Evolutionary conservation across 2,113 vertebrate species (phyloP), one percentile per base, ranked within the genome.

Genomic region (Greenwoodochromis staneri): DNA sequence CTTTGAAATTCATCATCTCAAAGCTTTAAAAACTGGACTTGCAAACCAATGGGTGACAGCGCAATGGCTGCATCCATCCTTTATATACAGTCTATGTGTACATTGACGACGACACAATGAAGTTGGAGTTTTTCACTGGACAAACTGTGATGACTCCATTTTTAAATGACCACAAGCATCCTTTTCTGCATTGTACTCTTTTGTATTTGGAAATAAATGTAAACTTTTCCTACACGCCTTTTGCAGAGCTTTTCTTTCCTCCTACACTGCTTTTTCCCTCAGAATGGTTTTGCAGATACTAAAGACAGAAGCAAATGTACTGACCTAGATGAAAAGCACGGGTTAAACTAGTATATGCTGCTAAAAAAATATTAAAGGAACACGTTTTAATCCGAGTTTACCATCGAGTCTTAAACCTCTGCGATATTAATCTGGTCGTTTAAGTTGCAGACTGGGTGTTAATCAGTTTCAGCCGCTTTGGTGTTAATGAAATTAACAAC

Each of bases 121-220:
- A 73, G 6, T 29, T 45, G 21, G 21, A 73, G 69, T 24, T 45
- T 73, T 45, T 17, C 13, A 0, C 21, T 29, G 13, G 21, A 45
- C 21, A 73, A 73, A 45, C 14, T 27, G 69, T 47, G 69, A 73
- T 73, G 69, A 73, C 40, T 1, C 69, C 69, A 73, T 73, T 45
- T 73, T 1, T 45, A 73, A 73, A 73, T 29, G 9, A 24, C 40
- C 69, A 45, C 40, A 21, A 14, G 63, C 24, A 36, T 29, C 27
- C 21, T 45, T 73, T 73, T 73, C 14, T 13, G 31, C 36, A 55
- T 21, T 34, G 4, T 38, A 47, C 9, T 47, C 6, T 80, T 81
- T 84, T 80, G 21, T 40, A 71, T 69, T 81, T 83, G 42, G 14
- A 88, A 86, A 90, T 89, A 87, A 92, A 89, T 16, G 7, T 6